A percentile compares a stretch with the other conserved stretches of the same genome.
These are phyloP conservation scores for Capricornis sumatraensis DNA, from an alignment of 2,113 vertebrate genomes.

Conservation along the genomic window DNA sequence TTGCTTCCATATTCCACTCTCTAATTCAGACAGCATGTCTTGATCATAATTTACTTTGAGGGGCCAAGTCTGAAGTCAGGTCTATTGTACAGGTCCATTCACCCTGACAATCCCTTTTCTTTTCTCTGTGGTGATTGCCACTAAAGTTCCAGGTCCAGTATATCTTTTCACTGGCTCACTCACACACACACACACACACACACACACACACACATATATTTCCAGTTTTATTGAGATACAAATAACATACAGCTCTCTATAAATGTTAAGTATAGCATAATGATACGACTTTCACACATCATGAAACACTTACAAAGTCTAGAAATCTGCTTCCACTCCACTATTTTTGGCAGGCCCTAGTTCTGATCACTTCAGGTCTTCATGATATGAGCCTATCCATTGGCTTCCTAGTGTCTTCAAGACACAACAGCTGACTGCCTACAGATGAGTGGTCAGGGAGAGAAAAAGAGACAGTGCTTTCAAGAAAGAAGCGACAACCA, in stretches of 20 bases:
- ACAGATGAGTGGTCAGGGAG: not conserved
- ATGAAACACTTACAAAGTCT: not conserved
- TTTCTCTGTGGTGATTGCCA: not conserved
- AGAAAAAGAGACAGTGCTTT: not conserved
- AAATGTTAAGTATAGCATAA: not conserved
- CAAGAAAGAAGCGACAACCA: not conserved
- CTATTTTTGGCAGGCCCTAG: not conserved
- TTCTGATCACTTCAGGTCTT: not conserved
- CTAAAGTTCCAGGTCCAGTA: not conserved
- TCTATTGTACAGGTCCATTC: not conserved
- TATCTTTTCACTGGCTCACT: not conserved
- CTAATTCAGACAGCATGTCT: not conserved
- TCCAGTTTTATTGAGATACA: not conserved
- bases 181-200: not conserved
- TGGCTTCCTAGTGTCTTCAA: not conserved
- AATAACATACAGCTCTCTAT: not conserved
- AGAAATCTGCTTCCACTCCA: not conserved
- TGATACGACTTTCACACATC: not conserved
- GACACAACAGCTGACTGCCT: not conserved
- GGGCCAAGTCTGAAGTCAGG: not conserved
- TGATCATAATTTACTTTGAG: not conserved
- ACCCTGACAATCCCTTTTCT: not conserved
- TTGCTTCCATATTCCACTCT: not conserved
- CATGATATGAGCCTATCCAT: not conserved
- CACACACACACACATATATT: too few relatives aligned